Evolutionary conservation across 2,113 vertebrate species (phyloP), one percentile per base, ranked within the genome.

Genomic region (Perca schrenkii): DNA sequence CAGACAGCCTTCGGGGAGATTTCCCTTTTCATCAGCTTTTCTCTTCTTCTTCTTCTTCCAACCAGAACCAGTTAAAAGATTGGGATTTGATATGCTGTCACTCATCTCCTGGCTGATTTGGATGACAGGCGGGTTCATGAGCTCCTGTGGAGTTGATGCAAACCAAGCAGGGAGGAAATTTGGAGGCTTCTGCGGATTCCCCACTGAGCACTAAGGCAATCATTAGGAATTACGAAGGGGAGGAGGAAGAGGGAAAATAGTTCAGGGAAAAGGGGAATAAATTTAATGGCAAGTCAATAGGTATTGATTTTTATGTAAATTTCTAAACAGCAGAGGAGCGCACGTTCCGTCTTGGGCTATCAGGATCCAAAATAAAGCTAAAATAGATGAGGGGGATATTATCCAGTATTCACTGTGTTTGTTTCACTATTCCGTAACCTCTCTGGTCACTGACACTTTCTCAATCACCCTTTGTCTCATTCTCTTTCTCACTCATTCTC

Each of bases 301-400:
- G 31, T 85, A 93, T 91, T 88, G 88, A 92, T 90, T 92, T 94
- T 85, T 65, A 90, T 89, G 89, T 90, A 86, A 83, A 94, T 92
- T 85, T 85, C 78, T 62, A 46, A 64, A 71, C 61, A 73, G 74
- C 83, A 74, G 56, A 78, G 58, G 64, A 62, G 76, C 2, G 49
- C 54, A 58, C 63, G 25, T 60, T 84, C 11, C 1, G 80, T 88
- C 58, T 49, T 47, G 66, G 62, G 64, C 34, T 78, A 84, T 86
- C 66, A 65, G 52, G 63, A 81, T 60, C 50, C 80, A 82, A 87
- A 90, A 77, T 77, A 82, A 79, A 73, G 65, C 82, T 76, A 58
- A 82, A 86, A 86, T 76, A 85, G 78, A 91, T 78, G 73, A 89
- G 34, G 25, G 61, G 61, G 76, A 80, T 80, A 80, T 88, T 79